These are phyloP conservation scores for Amphimallon solstitiale DNA, from an alignment of 2,888 invertebrate species.

Conservation along the genomic window DNA sequence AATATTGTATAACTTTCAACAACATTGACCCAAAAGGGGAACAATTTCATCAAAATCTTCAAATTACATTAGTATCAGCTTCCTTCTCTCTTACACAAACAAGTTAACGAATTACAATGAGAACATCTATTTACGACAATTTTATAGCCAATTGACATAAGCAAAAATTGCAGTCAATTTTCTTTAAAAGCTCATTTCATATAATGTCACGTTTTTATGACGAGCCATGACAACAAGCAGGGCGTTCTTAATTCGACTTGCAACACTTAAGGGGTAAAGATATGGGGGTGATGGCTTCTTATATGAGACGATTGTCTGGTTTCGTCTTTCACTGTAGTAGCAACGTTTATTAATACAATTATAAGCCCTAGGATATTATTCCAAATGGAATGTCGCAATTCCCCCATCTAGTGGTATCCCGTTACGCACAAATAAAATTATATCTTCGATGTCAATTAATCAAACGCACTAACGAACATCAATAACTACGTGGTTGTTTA, in stretches of 20 bases:
- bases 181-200: background rate
- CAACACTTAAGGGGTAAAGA: no score
- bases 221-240: background rate
- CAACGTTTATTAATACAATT: slow-evolving; percentile 2
- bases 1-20: no score
- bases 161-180: slow-evolving; percentile 12
- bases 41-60: no score
- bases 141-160: background rate
- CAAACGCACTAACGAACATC: background rate
- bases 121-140: no score
- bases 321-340: background rate
- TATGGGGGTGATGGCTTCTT: background rate
- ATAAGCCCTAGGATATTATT: no score
- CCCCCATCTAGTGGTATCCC: background rate
- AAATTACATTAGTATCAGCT: no score
- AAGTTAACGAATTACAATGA: no score
- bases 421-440: slow-evolving; percentile 4
- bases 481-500: background rate
- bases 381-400: no score
- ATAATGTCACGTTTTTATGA: background rate
- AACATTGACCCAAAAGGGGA: no score
- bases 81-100: no score
- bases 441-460: background rate
- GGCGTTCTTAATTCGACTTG: no score
- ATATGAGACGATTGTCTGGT: slow-evolving; percentile 9